These are phyloP conservation scores for Leptinotarsa juncta DNA, from an alignment of 2,888 invertebrate species.

Conservation along the genomic window DNA sequence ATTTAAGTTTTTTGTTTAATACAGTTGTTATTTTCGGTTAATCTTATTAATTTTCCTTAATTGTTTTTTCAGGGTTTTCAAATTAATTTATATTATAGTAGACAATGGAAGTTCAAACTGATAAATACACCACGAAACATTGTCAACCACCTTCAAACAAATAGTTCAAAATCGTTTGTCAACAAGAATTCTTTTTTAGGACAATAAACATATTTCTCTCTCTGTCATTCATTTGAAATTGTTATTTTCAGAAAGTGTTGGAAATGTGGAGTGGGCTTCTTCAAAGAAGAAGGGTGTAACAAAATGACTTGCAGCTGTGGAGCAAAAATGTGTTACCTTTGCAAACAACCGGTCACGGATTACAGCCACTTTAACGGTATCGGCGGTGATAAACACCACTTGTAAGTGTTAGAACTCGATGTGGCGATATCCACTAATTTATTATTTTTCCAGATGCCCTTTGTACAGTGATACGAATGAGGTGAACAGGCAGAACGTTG, in stretches of 20 bases:
- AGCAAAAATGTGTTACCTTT: slow-evolving; percentile 70
- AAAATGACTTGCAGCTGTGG: slow-evolving; percentile 71
- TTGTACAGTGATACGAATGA: slow-evolving; percentile 63
- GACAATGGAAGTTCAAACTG: no score
- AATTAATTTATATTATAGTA: no score
- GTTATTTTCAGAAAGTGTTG: slow-evolving; percentile 64
- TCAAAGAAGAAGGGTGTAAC: slow-evolving; percentile 71
- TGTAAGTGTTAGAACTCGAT: slow-evolving; percentile 48
- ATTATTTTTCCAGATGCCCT: slow-evolving; percentile 61
- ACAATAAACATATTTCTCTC: no score
- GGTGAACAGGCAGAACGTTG: slow-evolving; percentile 63
- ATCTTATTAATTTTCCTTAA: no score
- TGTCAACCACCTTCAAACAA: no score
- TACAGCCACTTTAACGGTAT: slow-evolving; percentile 70
- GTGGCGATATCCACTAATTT: background rate
- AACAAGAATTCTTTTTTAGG: no score
- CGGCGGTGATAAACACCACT: slow-evolving; percentile 59
- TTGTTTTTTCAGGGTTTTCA: no score
- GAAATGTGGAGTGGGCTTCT: slow-evolving; percentile 66
- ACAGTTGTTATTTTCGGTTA: no score
- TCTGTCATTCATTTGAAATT: slow-evolving; percentile 17
- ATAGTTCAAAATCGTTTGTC: no score
- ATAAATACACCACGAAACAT: no score
- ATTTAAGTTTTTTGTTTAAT: no score
- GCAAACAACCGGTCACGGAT: slow-evolving; percentile 66